These are phyloP conservation scores for Vireo griseus DNA, from an alignment of 2,797 vertebrate genomes.

Conservation along the genomic window DNA sequence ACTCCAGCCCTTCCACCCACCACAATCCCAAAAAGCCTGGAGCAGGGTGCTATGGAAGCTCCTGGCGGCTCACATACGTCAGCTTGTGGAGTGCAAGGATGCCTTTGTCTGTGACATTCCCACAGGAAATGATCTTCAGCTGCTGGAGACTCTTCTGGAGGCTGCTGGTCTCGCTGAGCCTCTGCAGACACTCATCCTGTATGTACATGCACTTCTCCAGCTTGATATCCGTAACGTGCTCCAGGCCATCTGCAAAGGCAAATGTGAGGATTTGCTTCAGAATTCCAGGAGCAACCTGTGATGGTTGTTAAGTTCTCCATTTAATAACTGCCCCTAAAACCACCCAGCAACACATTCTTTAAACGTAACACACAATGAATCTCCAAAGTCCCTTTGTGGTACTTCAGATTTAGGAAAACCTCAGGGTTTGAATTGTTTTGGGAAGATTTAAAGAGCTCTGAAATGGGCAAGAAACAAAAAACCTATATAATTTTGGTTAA, in stretches of 20 bases:
- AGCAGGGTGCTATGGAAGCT: fast-evolving
- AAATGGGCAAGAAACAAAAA: neutral
- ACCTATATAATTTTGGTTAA: neutral
- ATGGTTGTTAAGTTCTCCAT: neutral
- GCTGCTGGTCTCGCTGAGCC: slow-evolving; percentile 79
- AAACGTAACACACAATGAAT: too few relatives aligned
- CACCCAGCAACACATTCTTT: neutral
- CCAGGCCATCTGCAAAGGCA: slow-evolving; percentile 80
- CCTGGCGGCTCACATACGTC: slow-evolving; percentile 64
- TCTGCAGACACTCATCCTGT: slow-evolving; percentile 87
- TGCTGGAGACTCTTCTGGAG: slow-evolving; percentile 82
- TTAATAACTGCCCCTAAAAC: neutral
- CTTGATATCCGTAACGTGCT: slow-evolving; percentile 85
- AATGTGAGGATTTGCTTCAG: neutral
- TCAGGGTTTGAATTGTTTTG: neutral
- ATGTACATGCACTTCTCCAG: slow-evolving; percentile 91
- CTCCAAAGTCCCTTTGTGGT: neutral
- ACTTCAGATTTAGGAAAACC: neutral
- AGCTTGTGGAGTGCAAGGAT: slow-evolving; percentile 84
- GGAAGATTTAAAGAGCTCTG: neutral
- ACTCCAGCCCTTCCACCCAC: neutral
- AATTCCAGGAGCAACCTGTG: neutral
- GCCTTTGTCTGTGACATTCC: slow-evolving; percentile 89
- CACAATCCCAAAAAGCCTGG: fast-evolving
- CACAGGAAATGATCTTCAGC: slow-evolving; percentile 90